A percentile compares a stretch with the other conserved stretches of the same genome.
Evolutionary conservation across 1,140 invertebrate species (phyloP).

Genomic region (Eumaeus atala): DNA sequence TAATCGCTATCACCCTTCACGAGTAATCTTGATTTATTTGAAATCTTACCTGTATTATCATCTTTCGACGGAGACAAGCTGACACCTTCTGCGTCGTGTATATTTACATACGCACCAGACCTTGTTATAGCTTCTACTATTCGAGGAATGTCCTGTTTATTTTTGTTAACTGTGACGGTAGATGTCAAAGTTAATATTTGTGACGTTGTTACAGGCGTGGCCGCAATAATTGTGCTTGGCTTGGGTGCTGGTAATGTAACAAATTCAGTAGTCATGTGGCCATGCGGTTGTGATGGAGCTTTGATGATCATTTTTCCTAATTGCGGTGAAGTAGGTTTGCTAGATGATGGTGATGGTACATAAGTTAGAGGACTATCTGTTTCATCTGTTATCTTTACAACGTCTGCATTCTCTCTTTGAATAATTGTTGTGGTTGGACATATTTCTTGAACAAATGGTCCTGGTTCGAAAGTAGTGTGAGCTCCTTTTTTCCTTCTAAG

Average conservation of each 20-base stretch:
- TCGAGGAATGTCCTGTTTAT: conserved; percentile 46
- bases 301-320: conserved; percentile 80
- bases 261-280: conserved; percentile 76
- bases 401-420: conserved; percentile 62
- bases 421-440: conserved; percentile 61
- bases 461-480: conserved; percentile 89
- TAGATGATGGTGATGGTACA: conserved; percentile 43
- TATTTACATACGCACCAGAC: conserved; percentile 82
- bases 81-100: conserved; percentile 80
- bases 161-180: conserved; percentile 29
- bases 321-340: conserved; percentile 71
- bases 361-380: conserved; percentile 52
- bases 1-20: conserved; percentile 30
- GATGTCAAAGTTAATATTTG: conserved; percentile 26
- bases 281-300: conserved; percentile 72
- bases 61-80: conserved; percentile 76
- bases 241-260: conserved; percentile 76
- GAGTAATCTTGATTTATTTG: conserved; percentile 36
- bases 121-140: conserved; percentile 64
- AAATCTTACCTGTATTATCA: conserved; percentile 76
- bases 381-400: conserved; percentile 59
- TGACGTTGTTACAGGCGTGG: conserved; percentile 65
- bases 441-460: conserved; percentile 82
- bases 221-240: conserved; percentile 75
- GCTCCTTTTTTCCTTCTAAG: conserved; percentile 85